These are phyloP conservation scores for Siniperca scherzeri DNA, from an alignment of 2,797 vertebrate species.

Conservation along the genomic window DNA sequence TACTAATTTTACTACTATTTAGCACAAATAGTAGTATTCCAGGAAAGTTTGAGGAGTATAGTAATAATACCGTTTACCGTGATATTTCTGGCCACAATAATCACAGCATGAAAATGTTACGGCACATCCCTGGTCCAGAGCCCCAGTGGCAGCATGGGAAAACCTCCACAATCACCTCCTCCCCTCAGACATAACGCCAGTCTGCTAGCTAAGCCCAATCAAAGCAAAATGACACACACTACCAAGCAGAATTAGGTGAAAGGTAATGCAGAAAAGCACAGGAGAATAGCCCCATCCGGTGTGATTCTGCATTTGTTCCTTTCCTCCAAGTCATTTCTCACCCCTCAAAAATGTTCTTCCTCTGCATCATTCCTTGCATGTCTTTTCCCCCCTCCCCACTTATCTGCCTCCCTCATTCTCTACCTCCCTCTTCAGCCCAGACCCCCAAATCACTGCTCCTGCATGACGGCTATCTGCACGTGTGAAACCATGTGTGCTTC, in stretches of 20 bases:
- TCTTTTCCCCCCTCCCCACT: slow-evolving; percentile 1
- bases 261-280: slow-evolving; percentile 28
- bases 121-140: background rate
- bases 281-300: background rate
- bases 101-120: background rate
- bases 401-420: slow-evolving; percentile 20
- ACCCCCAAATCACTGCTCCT: slow-evolving; percentile 31
- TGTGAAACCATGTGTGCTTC: slow-evolving; percentile 42
- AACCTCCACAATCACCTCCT: slow-evolving; percentile 10
- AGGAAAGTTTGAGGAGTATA: background rate
- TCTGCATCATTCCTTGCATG: background rate
- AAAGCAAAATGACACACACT: slow-evolving; percentile 14
- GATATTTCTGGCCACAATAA: background rate
- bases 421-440: slow-evolving; percentile 33
- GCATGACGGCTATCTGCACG: slow-evolving; percentile 23
- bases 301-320: background rate
- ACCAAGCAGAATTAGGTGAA: slow-evolving; percentile 42
- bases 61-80: background rate
- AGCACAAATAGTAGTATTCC: background rate
- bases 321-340: background rate
- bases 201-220: background rate
- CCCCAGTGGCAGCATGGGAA: background rate
- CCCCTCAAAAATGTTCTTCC: background rate
- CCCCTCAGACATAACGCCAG: background rate
- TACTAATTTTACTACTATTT: background rate